Conservation (phyloP, 2,113 vertebrate species). For the Cyanoliseus patagonus region DNA sequence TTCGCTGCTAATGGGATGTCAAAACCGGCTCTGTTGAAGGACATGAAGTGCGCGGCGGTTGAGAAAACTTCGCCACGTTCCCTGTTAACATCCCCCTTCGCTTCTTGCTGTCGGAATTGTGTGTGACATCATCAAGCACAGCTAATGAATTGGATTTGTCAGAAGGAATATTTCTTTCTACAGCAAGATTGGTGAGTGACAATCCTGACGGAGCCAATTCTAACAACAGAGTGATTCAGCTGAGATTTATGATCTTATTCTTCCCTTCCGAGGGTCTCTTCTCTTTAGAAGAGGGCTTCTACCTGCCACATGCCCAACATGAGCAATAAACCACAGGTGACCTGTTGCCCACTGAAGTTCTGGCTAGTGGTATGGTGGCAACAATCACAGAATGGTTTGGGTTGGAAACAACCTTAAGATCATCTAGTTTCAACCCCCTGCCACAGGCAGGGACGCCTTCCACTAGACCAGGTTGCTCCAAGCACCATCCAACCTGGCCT, state of each 20-base stretch:
- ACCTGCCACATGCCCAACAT: background rate
- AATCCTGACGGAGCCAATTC: accelerated
- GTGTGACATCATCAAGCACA: background rate
- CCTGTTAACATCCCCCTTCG: accelerated
- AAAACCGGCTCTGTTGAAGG: background rate
- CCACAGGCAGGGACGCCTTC: background rate
- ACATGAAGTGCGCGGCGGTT: background rate
- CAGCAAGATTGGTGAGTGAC: background rate
- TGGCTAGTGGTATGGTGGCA: background rate
- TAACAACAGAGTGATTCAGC: background rate
- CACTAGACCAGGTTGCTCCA: background rate
- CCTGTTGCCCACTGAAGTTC: accelerated
- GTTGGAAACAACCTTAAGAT: background rate
- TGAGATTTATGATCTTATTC: background rate
- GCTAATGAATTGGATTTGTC: slow-evolving; percentile 8
- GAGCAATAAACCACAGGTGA: background rate
- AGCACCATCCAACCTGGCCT: background rate
- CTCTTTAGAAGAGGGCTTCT: background rate
- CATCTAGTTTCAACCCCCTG: background rate
- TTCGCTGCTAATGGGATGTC: background rate
- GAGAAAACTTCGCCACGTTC: background rate
- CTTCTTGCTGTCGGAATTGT: background rate
- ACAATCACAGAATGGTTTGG: background rate
- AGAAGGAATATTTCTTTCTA: background rate
- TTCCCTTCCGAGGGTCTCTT: background rate